Percentiles rank a stretch among this genome's conserved stretches.
Conservation (phyloP, 2,888 invertebrate species). For the Molorchus minor region DNA sequence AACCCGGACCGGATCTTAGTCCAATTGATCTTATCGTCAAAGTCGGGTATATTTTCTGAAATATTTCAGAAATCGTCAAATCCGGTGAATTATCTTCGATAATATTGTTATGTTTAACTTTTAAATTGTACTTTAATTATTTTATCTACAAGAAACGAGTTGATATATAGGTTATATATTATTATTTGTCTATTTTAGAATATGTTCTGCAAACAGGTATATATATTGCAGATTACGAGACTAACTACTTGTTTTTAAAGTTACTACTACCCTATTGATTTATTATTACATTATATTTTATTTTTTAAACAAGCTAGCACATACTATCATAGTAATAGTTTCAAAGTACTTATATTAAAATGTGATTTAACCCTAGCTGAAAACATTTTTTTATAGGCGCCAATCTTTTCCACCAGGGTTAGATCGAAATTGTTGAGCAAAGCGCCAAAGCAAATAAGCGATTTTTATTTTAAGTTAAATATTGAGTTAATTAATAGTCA, state of each 20-base stretch:
- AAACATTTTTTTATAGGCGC: constrained; percentile 14
- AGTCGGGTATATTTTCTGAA: constrained; percentile 12
- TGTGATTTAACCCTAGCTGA: neutral
- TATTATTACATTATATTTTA: neutral
- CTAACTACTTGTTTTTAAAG: constrained; percentile 14
- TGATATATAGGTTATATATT: constrained; percentile 11
- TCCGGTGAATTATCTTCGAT: constrained; percentile 14
- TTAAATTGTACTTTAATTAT: constrained; percentile 17
- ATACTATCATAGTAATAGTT: constrained; percentile 1
- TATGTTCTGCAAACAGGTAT: constrained; percentile 11
- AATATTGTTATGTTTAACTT: constrained; percentile 39
- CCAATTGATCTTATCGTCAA: neutral
- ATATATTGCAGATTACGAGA: constrained; percentile 7
- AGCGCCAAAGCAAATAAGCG: constrained; percentile 8
- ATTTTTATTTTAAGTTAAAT: constrained; percentile 37
- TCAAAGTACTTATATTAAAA: neutral
- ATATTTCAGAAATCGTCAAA: constrained; percentile 22
- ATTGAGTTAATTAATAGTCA: constrained; percentile 40
- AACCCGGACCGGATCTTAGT: neutral
- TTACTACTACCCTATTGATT: constrained; percentile 13
- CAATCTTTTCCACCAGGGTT: constrained; percentile 7
- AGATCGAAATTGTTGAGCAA: neutral
- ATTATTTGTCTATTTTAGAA: constrained; percentile 9
- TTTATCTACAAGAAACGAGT: constrained; percentile 14
- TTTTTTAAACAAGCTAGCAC: constrained; percentile 2